Conservation (phyloP, 2,113 vertebrate species). For the Baryphthengus martii region DNA sequence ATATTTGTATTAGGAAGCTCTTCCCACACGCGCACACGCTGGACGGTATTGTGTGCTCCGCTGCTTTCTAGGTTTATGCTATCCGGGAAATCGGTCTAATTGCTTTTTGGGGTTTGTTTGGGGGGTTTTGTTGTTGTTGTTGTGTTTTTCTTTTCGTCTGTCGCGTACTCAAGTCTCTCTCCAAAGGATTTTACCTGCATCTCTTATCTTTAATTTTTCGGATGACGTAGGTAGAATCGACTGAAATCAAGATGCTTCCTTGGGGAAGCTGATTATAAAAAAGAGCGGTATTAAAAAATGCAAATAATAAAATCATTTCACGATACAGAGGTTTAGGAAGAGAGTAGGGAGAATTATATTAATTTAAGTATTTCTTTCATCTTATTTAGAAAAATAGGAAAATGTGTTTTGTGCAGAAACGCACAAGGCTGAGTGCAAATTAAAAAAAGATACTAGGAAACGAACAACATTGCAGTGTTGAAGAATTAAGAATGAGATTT, state of each 20-base stretch:
- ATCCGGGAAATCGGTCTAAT: constrained; percentile 61
- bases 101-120: background rate
- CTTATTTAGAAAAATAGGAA: background rate
- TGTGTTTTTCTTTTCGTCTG: background rate
- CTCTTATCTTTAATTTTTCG: constrained; percentile 22
- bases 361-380: constrained; percentile 9
- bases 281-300: background rate
- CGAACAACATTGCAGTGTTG: background rate
- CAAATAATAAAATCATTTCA: background rate
- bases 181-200: constrained; percentile 56
- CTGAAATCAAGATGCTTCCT: background rate
- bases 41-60: constrained; percentile 38
- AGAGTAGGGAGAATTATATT: background rate
- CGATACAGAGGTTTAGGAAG: background rate
- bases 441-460: background rate
- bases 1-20: constrained; percentile 65
- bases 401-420: background rate
- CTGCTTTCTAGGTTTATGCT: background rate
- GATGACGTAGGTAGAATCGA: constrained; percentile 14
- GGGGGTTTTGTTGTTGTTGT: background rate
- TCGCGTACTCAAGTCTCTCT: constrained; percentile 33
- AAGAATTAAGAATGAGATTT: constrained; percentile 7
- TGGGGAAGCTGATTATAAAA: background rate
- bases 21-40: background rate
- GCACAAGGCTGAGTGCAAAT: background rate